Evolutionary conservation across 2,888 invertebrate species (phyloP), one percentile per base, ranked within the genome.

Genomic region (Mimas tiliae): DNA sequence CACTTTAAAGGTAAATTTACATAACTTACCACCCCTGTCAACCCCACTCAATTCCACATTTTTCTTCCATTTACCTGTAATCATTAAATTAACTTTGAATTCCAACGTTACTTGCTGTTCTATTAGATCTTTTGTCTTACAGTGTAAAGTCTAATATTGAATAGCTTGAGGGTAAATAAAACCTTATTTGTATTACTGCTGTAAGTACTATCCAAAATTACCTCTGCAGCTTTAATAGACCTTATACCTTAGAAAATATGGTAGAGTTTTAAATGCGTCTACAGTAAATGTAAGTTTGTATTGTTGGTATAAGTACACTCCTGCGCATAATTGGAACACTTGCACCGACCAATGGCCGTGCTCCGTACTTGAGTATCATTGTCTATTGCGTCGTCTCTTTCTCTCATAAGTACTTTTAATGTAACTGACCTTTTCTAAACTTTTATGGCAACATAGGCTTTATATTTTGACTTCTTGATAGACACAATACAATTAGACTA

Each of bases 321-420:
- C 50, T 27, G 70, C 75, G 73, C 72, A 69, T 72, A 75, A 75
- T 72, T 76, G 76, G 69, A 72, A 70, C 71, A 67, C 63, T 68
- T 69, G 52, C 34, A 45, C 66, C 50, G 64, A 65, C 76, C 76
- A 76, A 74, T 74, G 66, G 65, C 52, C 67, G 45, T 14, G 63
- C 4, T 66, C 62, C 62, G 51, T 48, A 66, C 66, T 66, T 52
- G 33, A 47, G 63, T 55, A 65, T 69, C 70, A 71, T 70, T 67
- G 67, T 70, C 67, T 67, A 65, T 67, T 67, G 45, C 69, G 71
- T 51, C 51, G 67, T 72, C 72, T 63, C 66, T 65, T 58, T 76
- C 58, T 50, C 27, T 6, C 65, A 33, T 11, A 9, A 27, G 3
- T 19, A n/a, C 2, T 42, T n/a, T 47, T 34, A n/a, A 14, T 65